phyloP scores from a whole-genome alignment of 1,140 invertebrate genomes.

The Vanessa tameamea region DNA sequence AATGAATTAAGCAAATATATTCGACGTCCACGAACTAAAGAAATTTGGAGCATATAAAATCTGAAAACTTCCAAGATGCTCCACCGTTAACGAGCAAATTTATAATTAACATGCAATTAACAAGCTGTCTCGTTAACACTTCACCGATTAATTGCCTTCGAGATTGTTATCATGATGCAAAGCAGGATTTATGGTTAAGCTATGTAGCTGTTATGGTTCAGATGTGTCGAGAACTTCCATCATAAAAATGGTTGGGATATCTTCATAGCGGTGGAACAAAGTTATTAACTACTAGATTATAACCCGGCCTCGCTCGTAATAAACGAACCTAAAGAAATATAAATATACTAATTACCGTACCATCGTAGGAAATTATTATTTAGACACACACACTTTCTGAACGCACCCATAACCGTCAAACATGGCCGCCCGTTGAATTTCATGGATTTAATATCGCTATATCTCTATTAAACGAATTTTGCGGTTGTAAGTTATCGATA shows the following conservation, averaged over 20 bases:
- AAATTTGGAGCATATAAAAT: slow-evolving; percentile 5
- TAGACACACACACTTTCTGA: too few species aligned
- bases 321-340: too few species aligned
- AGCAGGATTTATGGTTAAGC: slow-evolving; percentile 1
- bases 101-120: slow-evolving; percentile 19
- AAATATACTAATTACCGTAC: too few species aligned
- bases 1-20: not conserved
- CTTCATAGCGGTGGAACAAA: too few species aligned
- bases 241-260: not conserved
- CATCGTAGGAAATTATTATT: too few species aligned
- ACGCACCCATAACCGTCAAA: too few species aligned
- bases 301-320: too few species aligned
- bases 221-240: not conserved
- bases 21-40: not conserved
- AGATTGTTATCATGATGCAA: slow-evolving; percentile 4
- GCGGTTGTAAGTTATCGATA: too few species aligned
- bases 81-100: not conserved
- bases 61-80: not conserved
- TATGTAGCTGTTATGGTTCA: not conserved
- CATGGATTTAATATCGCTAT: too few species aligned
- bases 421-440: too few species aligned
- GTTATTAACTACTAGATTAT: too few species aligned
- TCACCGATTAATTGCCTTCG: slow-evolving; percentile 3
- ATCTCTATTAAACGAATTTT: too few species aligned
- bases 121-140: slow-evolving; percentile 21